Evolutionary conservation across 2,113 vertebrate species (phyloP).

Genomic region (Chaetops frenatus): DNA sequence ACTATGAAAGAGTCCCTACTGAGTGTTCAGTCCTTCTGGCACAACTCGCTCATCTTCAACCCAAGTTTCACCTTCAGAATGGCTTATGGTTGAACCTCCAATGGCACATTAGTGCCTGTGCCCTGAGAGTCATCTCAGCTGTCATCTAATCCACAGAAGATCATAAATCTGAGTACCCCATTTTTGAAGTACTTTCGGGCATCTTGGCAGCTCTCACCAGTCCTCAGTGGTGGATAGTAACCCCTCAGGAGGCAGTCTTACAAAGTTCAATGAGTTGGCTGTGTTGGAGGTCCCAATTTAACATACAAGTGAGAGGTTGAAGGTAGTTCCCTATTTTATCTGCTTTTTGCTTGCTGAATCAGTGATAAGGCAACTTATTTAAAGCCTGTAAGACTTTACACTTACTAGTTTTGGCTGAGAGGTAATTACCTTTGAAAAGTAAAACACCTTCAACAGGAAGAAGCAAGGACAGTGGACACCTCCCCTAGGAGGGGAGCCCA

Average conservation of each 20-base stretch:
- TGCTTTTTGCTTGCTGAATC: neutral
- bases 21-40: neutral
- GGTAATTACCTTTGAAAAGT: neutral
- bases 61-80: neutral
- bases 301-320: neutral
- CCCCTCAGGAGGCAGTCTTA: neutral
- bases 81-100: neutral
- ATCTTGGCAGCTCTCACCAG: neutral
- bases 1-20: neutral
- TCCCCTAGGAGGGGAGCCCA: neutral
- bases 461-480: fast-evolving
- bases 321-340: neutral
- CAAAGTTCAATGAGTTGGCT: neutral
- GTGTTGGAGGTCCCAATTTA: neutral
- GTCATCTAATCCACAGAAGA: neutral
- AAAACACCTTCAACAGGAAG: neutral
- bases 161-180: neutral
- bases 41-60: neutral
- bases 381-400: neutral
- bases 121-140: neutral
- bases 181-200: neutral
- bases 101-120: neutral
- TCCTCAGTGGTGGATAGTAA: neutral
- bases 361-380: neutral
- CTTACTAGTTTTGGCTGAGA: neutral